Conservation (phyloP, 2,888 invertebrate species). For the Hirtodrosophila confusa region DNA sequence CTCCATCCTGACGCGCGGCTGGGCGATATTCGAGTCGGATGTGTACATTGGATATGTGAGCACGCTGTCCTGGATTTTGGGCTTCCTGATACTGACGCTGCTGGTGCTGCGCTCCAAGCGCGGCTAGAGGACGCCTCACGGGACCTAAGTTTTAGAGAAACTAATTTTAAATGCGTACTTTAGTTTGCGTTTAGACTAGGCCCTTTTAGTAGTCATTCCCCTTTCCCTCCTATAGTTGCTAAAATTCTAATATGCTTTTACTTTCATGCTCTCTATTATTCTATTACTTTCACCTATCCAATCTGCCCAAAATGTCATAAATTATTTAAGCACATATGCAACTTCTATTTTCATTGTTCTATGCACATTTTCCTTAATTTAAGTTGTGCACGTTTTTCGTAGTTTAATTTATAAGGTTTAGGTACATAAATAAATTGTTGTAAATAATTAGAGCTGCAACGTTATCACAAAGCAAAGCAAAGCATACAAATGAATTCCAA, state of each 20-base stretch:
- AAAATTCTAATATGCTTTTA: slow-evolving; percentile 40
- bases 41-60: slow-evolving; percentile 95
- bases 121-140: slow-evolving; percentile 85
- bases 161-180: slow-evolving; percentile 53
- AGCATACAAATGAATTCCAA: slow-evolving; percentile 26
- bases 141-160: slow-evolving; percentile 34
- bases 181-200: slow-evolving; percentile 55
- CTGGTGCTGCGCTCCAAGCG: slow-evolving; percentile 92
- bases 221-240: slow-evolving; percentile 24
- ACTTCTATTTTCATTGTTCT: slow-evolving; percentile 18
- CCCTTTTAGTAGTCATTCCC: slow-evolving; percentile 58
- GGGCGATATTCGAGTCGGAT: slow-evolving; percentile 91
- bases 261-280: slow-evolving; percentile 6
- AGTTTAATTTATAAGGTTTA: slow-evolving; percentile 76
- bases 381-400: slow-evolving; percentile 59
- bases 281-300: slow-evolving; percentile 12
- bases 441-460: slow-evolving; percentile 63
- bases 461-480: slow-evolving; percentile 40
- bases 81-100: slow-evolving; percentile 92
- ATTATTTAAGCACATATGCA: slow-evolving; percentile 74
- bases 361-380: slow-evolving; percentile 45
- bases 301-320: slow-evolving; percentile 66
- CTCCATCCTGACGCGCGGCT: slow-evolving; percentile 94
- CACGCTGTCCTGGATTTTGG: slow-evolving; percentile 92
- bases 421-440: slow-evolving; percentile 72